phyloP scores from a whole-genome alignment of 2,888 invertebrate genomes.

The Drosophila mercatorum region DNA sequence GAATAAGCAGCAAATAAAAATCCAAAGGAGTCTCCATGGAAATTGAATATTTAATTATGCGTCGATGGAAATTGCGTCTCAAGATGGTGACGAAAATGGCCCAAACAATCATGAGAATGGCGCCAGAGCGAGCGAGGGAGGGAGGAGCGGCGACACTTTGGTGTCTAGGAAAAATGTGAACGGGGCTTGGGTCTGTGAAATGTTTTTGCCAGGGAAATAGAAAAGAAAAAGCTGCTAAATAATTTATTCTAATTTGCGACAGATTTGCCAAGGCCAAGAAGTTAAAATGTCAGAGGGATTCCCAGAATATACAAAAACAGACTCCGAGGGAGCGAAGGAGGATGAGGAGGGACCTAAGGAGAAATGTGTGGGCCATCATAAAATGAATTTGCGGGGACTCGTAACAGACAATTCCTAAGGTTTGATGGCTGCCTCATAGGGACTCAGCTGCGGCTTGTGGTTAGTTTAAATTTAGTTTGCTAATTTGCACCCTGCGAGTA shows the following conservation, averaged over 20 bases:
- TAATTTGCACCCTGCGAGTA: slow-evolving; percentile 26
- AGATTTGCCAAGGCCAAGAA: slow-evolving; percentile 58
- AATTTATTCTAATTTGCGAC: slow-evolving; percentile 70
- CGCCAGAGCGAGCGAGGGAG: neutral
- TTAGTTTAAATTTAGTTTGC: slow-evolving; percentile 30
- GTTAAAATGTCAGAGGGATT: slow-evolving; percentile 30
- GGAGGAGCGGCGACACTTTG: slow-evolving; percentile 3
- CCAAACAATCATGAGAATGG: slow-evolving; percentile 33
- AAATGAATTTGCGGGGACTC: slow-evolving; percentile 41
- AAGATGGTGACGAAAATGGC: slow-evolving; percentile 70
- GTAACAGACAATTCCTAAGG: slow-evolving; percentile 33
- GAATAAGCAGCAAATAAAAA: slow-evolving; percentile 53
- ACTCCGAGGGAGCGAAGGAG: neutral
- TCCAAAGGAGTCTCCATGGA: slow-evolving; percentile 53
- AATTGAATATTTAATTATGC: slow-evolving; percentile 76
- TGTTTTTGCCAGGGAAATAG: slow-evolving; percentile 35
- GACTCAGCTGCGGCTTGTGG: slow-evolving; percentile 25
- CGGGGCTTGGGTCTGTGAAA: slow-evolving; percentile 34
- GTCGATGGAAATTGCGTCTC: slow-evolving; percentile 62
- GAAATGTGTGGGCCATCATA: slow-evolving; percentile 29
- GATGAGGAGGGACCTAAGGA: too few species aligned
- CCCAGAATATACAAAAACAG: neutral
- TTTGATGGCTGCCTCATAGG: slow-evolving; percentile 26
- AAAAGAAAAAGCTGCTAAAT: slow-evolving; percentile 56
- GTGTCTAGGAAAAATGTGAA: slow-evolving; percentile 49